Conservation (phyloP, 2,113 vertebrate species). For the Tenrec ecaudatus region DNA sequence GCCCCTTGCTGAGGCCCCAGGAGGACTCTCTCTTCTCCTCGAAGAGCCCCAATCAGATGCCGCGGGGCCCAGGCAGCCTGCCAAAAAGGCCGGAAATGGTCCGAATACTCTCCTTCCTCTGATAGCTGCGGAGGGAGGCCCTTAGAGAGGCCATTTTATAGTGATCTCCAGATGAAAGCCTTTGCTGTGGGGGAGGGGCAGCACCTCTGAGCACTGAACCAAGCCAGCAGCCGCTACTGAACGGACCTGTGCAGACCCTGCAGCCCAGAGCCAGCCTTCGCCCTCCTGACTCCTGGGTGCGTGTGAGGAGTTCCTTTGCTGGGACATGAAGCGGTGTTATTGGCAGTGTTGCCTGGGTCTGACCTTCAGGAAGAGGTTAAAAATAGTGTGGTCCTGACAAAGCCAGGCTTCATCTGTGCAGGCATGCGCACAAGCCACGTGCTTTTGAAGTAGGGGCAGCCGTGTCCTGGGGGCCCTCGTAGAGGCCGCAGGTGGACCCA, state of each 20-base stretch:
- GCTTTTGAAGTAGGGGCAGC: too few species aligned
- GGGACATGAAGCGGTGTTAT: slow-evolving; percentile 3
- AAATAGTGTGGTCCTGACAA: slow-evolving; percentile 42
- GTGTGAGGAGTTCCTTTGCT: slow-evolving; percentile 28
- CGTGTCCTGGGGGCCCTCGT: background rate
- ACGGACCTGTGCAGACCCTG: background rate
- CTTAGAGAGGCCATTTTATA: slow-evolving; percentile 75
- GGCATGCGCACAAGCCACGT: background rate
- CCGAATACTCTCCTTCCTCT: slow-evolving; percentile 71
- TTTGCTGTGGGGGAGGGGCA: slow-evolving; percentile 3
- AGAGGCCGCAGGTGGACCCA: too few species aligned
- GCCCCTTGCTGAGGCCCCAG: slow-evolving; percentile 57
- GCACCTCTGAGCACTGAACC: slow-evolving; percentile 15
- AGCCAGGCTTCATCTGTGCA: background rate
- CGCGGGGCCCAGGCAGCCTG: slow-evolving; percentile 71
- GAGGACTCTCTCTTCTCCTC: slow-evolving; percentile 59
- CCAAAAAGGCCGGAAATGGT: slow-evolving; percentile 80
- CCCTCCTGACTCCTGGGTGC: background rate
- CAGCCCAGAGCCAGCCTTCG: slow-evolving; percentile 25
- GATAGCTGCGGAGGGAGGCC: slow-evolving; percentile 56
- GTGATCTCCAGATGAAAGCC: slow-evolving; percentile 9
- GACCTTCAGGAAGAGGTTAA: slow-evolving; percentile 71
- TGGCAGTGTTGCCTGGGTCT: slow-evolving; percentile 5
- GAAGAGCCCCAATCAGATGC: slow-evolving; percentile 70
- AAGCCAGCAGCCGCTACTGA: slow-evolving; percentile 50